These are phyloP conservation scores for Mellivora capensis DNA, from an alignment of 2,113 vertebrate genomes.

Conservation along the genomic window DNA sequence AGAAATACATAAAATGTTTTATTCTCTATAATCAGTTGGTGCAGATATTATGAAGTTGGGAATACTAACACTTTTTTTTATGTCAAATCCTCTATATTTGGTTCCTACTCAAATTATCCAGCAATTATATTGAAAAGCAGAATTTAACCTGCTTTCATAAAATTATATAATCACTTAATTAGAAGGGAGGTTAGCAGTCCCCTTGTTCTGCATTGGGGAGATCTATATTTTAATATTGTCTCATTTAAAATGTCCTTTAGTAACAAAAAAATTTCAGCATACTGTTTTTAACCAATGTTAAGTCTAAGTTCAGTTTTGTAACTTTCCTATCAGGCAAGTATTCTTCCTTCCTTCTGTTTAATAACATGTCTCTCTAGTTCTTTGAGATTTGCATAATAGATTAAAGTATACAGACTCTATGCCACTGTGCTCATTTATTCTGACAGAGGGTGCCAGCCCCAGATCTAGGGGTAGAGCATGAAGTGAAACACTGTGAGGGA, in stretches of 20 bases:
- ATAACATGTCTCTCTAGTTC: background rate
- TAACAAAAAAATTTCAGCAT: background rate
- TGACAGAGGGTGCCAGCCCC: background rate
- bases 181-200: background rate
- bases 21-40: background rate
- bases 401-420: too few relatives aligned
- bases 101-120: background rate
- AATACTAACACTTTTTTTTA: background rate
- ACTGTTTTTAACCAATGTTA: background rate
- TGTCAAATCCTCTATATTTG: background rate
- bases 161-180: slow-evolving; percentile 18
- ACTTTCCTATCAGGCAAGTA: background rate
- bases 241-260: background rate
- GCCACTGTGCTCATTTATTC: background rate
- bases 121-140: background rate
- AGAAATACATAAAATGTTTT: slow-evolving; percentile 40
- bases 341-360: background rate
- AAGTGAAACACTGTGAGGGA: too few relatives aligned
- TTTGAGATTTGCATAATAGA: background rate
- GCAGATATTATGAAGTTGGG: background rate
- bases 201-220: background rate
- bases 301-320: background rate
- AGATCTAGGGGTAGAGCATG: rapidly evolving
- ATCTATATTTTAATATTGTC: background rate
- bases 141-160: background rate